phyloP scores from a whole-genome alignment of 2,113 vertebrate species.

The Morone chrysops region DNA sequence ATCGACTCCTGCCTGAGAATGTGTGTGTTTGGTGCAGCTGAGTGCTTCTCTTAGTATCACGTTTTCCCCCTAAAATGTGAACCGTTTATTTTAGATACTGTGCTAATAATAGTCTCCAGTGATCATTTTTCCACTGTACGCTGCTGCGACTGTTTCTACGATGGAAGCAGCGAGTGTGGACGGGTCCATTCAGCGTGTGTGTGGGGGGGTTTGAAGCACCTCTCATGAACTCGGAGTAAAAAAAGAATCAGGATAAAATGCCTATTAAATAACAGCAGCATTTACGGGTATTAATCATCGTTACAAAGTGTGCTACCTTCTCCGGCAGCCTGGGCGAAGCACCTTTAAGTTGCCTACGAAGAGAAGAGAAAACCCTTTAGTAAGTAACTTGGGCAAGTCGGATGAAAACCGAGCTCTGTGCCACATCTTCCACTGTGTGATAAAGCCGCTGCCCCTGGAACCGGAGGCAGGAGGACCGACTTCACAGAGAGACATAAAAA shows the following conservation, averaged over 20 bases:
- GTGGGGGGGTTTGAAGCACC: background rate
- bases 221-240: background rate
- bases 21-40: background rate
- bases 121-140: slow-evolving; percentile 78
- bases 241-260: fast-evolving
- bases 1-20: background rate
- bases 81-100: slow-evolving; percentile 72
- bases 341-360: background rate
- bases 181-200: slow-evolving; percentile 38
- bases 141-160: slow-evolving; percentile 65
- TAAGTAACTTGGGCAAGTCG: slow-evolving; percentile 60
- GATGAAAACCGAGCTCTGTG: slow-evolving; percentile 79
- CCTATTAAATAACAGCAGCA: fast-evolving
- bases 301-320: fast-evolving
- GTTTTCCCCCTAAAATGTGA: slow-evolving; percentile 41
- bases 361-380: background rate
- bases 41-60: background rate
- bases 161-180: slow-evolving; percentile 67
- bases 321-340: fast-evolving
- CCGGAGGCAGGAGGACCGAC: background rate
- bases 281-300: fast-evolving
- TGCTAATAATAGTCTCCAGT: slow-evolving; percentile 73
- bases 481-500: background rate
- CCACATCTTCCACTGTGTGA: slow-evolving; percentile 79
- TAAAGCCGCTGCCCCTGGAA: slow-evolving; percentile 57